Evolutionary conservation across 2,888 invertebrate genomes (phyloP), one percentile per base, ranked within the genome.

Genomic region (Dioctria linearis): DNA sequence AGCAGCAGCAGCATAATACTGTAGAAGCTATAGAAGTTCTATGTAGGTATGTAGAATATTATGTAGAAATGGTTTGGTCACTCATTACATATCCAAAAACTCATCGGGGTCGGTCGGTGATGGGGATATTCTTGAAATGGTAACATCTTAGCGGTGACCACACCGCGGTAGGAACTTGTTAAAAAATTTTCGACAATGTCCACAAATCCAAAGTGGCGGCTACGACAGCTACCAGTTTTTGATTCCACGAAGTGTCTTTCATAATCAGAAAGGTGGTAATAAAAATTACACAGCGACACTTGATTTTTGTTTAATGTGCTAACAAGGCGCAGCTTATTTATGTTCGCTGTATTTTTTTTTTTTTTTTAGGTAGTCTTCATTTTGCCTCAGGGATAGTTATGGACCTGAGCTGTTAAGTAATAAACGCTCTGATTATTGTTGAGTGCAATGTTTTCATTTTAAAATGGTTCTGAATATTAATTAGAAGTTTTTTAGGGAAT

Each of bases 201-300:
- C 73, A 73, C 54, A 73, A 73, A 73, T 57, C 57, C 73, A 73
- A 61, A 61, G 37, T 39, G 61, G 37, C 11, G 37, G 61, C 61
- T 8, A 40, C 54, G 73, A 57, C 13, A 13, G 73, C 73, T 73
- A 73, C 73, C 73, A 73, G 73, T 73, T 73, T 73, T 73, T 54
- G 57, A 59, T 73, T 73, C 73, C 73, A 57, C 73, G 73, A 73
- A 73, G 57, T 25, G 25, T 73, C 73, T 73, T 73, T 73, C 73
- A 73, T 73, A 73, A 73, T 73, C 73, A 73, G 43, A 73, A 46
- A 73, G 73, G 51, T 73, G 73, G 57, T 39, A 54, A 46, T 11
- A n/a, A 73, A 73, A 73, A 73, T 73, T 73, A 73, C 59, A 8
- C 73, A 42, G 73, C 13, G 59, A 51, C 73, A 73, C 73, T 73